A percentile compares a stretch with the other conserved stretches of the same genome.
phyloP scores from a whole-genome alignment of 1,140 invertebrate species.

The Periplaneta americana region DNA sequence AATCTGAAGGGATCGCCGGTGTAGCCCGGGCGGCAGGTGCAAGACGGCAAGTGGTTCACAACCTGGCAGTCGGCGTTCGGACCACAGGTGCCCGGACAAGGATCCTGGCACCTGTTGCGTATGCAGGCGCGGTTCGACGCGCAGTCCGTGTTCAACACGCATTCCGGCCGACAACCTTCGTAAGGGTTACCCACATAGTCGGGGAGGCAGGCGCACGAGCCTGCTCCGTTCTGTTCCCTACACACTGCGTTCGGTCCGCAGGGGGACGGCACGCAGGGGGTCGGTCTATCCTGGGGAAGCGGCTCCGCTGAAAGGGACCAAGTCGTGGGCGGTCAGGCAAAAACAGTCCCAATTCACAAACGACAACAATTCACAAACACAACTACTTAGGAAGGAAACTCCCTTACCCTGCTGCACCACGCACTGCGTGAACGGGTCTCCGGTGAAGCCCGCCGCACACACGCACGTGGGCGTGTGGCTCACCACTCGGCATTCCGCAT shows the following conservation, averaged over 20 bases:
- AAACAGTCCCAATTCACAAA: no score
- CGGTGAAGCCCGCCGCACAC: conserved; percentile 36
- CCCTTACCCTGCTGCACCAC: conserved; percentile 25
- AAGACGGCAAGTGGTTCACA: conserved; percentile 47
- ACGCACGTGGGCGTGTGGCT: conserved; percentile 50
- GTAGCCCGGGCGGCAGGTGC: conserved; percentile 45
- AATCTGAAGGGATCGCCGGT: conserved; percentile 53
- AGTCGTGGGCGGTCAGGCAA: background rate
- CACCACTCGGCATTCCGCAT: conserved; percentile 36
- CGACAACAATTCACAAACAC: no score
- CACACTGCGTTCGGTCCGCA: conserved; percentile 67
- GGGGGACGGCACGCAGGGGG: conserved; percentile 59
- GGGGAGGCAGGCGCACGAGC: conserved; percentile 56
- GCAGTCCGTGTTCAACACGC: conserved; percentile 59
- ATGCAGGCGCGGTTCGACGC: conserved; percentile 41
- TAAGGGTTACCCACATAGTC: conserved; percentile 62
- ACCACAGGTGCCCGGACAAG: conserved; percentile 50
- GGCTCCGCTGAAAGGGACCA: conserved; percentile 30
- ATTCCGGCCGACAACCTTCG: conserved; percentile 48
- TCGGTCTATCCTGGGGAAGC: conserved; percentile 20
- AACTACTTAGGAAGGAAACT: no score
- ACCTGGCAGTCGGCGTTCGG: conserved; percentile 45
- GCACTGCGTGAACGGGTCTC: conserved; percentile 32
- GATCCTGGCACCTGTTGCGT: conserved; percentile 45
- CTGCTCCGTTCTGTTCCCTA: conserved; percentile 56